Conservation (phyloP, 1,140 invertebrate species). For the Atta texana region DNA sequence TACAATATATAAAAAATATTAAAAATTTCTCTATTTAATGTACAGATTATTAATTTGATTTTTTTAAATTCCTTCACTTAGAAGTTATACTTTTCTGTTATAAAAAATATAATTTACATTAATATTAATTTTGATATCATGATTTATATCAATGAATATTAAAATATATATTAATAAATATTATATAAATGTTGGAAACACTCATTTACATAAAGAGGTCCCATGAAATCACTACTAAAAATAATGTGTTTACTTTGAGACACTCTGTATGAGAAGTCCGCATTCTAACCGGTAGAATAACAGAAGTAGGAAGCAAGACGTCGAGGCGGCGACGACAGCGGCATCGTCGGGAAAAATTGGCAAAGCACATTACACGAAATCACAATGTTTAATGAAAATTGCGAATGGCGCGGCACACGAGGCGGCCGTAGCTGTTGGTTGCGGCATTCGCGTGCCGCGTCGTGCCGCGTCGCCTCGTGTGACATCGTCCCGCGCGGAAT, state of each 20-base stretch:
- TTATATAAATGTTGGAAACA: background rate
- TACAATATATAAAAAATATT: background rate
- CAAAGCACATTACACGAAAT: conserved; percentile 85
- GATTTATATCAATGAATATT: background rate
- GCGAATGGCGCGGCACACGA: conserved; percentile 78
- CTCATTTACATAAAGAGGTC: background rate
- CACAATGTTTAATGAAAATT: conserved; percentile 86
- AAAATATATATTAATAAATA: background rate
- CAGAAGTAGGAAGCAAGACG: conserved; percentile 83
- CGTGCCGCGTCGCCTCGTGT: conserved; percentile 76
- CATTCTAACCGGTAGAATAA: conserved; percentile 80
- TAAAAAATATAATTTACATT: background rate
- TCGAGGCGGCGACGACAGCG: conserved; percentile 34
- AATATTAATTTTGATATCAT: background rate
- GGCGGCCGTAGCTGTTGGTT: conserved; percentile 41
- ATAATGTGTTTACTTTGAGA: background rate
- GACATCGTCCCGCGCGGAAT: conserved; percentile 78
- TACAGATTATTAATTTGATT: background rate
- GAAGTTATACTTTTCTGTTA: background rate
- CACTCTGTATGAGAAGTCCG: conserved; percentile 8
- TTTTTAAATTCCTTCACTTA: background rate
- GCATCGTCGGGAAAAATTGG: conserved; percentile 69
- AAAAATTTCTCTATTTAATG: background rate
- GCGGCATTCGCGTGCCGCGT: background rate
- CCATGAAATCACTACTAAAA: background rate